phyloP scores from a whole-genome alignment of 2,113 vertebrate genomes.

The Podarcis raffonei region DNA sequence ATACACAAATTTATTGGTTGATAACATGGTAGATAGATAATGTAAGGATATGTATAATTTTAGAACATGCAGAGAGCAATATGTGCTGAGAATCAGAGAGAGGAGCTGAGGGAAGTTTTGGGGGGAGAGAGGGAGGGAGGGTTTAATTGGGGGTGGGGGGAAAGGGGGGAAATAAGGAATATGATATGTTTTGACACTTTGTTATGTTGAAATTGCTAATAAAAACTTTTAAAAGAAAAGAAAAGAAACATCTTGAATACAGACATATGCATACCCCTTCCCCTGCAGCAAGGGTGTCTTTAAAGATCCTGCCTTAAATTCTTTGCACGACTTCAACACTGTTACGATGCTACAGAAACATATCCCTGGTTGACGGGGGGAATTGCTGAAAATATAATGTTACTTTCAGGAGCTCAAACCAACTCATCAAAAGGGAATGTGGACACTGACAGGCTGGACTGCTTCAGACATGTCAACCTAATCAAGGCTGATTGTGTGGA shows the following conservation, averaged over 20 bases:
- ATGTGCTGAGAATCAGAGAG: no score
- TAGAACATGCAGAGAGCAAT: no score
- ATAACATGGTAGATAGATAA: no score
- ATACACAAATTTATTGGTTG: no score
- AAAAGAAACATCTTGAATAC: neutral
- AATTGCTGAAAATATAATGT: neutral
- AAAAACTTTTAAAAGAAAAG: no score
- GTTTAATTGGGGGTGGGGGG: no score
- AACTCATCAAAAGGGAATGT: slow-evolving; percentile 21
- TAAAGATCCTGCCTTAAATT: slow-evolving; percentile 48
- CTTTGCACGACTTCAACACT: slow-evolving; percentile 21
- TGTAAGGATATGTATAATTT: no score
- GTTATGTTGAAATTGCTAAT: no score
- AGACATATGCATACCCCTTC: neutral
- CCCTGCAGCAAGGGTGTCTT: slow-evolving; percentile 12
- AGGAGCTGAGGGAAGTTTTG: no score
- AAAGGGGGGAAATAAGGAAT: no score
- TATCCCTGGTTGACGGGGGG: neutral
- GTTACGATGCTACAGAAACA: slow-evolving; percentile 12
- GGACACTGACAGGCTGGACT: slow-evolving; percentile 40
- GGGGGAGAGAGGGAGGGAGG: no score
- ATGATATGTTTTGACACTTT: no score
- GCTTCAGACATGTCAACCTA: slow-evolving; percentile 24
- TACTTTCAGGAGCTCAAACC: neutral
- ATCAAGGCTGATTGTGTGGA: slow-evolving; percentile 29